Conservation (phyloP, 2,797 vertebrate species). For the Artibeus lituratus region DNA sequence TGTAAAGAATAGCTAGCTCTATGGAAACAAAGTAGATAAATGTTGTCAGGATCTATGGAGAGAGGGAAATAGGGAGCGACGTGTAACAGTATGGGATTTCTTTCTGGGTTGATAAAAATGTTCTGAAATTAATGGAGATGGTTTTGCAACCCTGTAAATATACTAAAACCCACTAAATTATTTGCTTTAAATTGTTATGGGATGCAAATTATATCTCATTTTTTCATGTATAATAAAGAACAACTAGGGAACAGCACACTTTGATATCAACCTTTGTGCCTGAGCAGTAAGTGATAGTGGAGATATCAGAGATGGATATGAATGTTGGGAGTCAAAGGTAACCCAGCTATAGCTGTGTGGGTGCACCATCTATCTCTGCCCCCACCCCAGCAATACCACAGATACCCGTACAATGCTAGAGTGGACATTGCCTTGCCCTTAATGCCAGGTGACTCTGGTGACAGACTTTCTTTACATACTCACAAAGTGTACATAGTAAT, state of each 20-base stretch:
- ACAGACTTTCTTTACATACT: background rate
- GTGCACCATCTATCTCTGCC: background rate
- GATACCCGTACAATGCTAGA: background rate
- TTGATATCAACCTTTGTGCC: background rate
- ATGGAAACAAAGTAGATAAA: background rate
- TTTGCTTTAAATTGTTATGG: slow-evolving; percentile 3
- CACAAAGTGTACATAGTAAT: background rate
- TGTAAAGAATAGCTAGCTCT: background rate
- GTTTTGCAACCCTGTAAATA: background rate
- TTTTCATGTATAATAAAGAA: background rate
- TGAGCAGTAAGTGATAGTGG: background rate
- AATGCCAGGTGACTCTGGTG: background rate
- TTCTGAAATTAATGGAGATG: background rate
- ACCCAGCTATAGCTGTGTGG: background rate
- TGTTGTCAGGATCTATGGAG: background rate
- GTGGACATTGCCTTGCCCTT: background rate
- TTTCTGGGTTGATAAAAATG: background rate
- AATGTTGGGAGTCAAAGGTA: background rate
- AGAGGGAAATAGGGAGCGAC: background rate
- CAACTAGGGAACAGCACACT: background rate
- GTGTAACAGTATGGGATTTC: background rate
- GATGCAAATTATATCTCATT: background rate
- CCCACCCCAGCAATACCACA: background rate
- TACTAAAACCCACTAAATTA: background rate
- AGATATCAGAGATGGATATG: background rate